Evolutionary conservation across 1,140 invertebrate species (phyloP).

Genomic region (Paracyclopina nana): DNA sequence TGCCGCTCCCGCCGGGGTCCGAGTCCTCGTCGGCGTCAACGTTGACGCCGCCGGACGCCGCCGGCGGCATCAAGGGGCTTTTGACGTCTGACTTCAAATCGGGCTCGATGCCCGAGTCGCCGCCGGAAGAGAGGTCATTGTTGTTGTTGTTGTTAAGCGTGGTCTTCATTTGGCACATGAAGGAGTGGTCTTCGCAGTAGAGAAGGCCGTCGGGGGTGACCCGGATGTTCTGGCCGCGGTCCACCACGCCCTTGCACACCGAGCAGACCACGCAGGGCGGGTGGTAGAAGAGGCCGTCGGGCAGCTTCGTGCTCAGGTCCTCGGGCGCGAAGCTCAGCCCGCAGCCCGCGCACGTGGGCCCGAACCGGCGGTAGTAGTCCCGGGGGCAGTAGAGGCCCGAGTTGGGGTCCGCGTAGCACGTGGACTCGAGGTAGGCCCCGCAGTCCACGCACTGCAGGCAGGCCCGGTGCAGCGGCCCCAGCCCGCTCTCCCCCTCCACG

Average conservation of each 20-base stretch:
- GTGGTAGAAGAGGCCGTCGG: slow-evolving; percentile 4
- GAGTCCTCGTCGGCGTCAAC: slow-evolving; percentile 1
- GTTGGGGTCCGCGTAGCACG: slow-evolving; percentile 10
- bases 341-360: slow-evolving; percentile 10
- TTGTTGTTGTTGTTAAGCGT: too few species aligned
- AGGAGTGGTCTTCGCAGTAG: slow-evolving; percentile 14
- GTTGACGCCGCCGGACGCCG: neutral
- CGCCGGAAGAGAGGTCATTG: too few species aligned
- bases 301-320: neutral
- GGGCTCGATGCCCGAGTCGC: slow-evolving; percentile 12
- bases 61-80: neutral
- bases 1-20: neutral
- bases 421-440: neutral
- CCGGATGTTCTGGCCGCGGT: slow-evolving; percentile 6
- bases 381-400: slow-evolving; percentile 2
- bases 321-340: neutral
- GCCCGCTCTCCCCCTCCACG: neutral
- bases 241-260: neutral
- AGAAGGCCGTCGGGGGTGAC: slow-evolving; percentile 5
- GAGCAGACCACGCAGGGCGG: slow-evolving; percentile 7
- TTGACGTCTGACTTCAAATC: neutral
- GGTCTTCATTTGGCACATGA: slow-evolving; percentile 13
- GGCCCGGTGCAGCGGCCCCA: neutral
- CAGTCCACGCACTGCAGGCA: slow-evolving; percentile 14
- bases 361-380: slow-evolving; percentile 12